Base-by-base conservation (phyloP, 1,140 invertebrate species). In the Scylla paramamosain region DNA sequence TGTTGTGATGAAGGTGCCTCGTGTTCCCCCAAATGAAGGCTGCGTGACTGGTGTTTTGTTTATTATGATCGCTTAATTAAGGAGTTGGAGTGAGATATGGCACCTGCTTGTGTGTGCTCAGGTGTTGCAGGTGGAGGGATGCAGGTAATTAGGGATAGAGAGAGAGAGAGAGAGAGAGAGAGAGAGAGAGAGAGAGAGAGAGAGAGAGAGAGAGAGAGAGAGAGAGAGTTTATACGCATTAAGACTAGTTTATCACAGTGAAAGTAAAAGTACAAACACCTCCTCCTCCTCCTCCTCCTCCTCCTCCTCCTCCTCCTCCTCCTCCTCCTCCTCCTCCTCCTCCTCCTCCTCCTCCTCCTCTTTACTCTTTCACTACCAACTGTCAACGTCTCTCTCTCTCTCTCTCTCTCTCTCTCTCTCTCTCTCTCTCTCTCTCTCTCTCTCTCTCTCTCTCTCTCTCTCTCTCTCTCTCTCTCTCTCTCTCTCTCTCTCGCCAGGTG, bases 291-390 rank as follows among this genome's bases (percentile, higher is more conserved):
- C 31, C 28, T 39, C 83, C 28, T 39, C 86, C 31, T 88, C 31
- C 31, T 46, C 86, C 86, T 46, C 45, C 32, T 88, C 86, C 31
- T 46, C 31, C 32, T 46, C 45, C 31, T 88, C 31, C 31, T 45
- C 86, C 45, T 88, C 86, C 86, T 46, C 86, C 31, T 46, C 86
- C 86, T 46, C 86, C 86, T 46, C 86, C 31, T 45, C n/a, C 86
- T 46, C 86, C 31, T 88, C 31, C 86, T 46, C 45, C n/a, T 45
- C 86, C 86, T 88, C 86, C 16, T 46, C 86, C 45, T 28, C 16
- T 14, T 29, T 39, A 39, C 39, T 39, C 39, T 39, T 39, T 39
- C 39, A 39, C 39, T 39, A 39, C 1, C 39, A 39, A 39, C 39
- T 39, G 39, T 39, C 39, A 39, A 28, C 20, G n/a, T 45, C 84